Conservation (phyloP, 2,888 invertebrate species). For the Proisotoma minuta region DNA sequence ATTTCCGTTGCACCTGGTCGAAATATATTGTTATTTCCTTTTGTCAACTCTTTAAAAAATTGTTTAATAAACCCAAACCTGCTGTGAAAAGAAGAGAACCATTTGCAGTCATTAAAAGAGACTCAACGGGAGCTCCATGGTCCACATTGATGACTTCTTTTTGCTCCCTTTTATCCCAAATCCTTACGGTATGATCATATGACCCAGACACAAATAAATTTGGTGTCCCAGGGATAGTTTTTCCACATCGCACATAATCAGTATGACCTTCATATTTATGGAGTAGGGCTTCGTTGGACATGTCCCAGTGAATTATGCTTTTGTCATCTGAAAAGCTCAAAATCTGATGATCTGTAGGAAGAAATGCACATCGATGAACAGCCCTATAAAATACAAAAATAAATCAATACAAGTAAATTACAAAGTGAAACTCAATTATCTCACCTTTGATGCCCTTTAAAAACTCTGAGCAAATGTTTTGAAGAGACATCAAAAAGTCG, state of each 20-base stretch:
- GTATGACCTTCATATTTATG: slow-evolving; percentile 55
- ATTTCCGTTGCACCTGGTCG: slow-evolving; percentile 74
- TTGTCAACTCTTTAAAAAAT: background rate
- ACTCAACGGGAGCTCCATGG: slow-evolving; percentile 87
- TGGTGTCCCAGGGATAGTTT: slow-evolving; percentile 52
- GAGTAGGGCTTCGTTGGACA: slow-evolving; percentile 72
- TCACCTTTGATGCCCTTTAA: slow-evolving; percentile 71
- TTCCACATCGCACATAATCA: slow-evolving; percentile 67
- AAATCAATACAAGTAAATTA: background rate
- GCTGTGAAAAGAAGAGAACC: slow-evolving; percentile 88
- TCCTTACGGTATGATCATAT: slow-evolving; percentile 80
- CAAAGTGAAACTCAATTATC: background rate
- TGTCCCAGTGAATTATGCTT: slow-evolving; percentile 82
- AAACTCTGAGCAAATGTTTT: slow-evolving; percentile 74
- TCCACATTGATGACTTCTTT: slow-evolving; percentile 68
- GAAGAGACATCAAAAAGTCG: slow-evolving; percentile 83
- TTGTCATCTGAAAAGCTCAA: slow-evolving; percentile 90
- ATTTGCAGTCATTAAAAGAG: slow-evolving; percentile 77
- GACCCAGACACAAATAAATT: slow-evolving; percentile 77
- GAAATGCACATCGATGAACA: slow-evolving; percentile 78
- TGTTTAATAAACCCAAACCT: slow-evolving; percentile 55
- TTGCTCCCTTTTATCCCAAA: slow-evolving; percentile 76
- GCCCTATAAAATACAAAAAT: slow-evolving; percentile 50
- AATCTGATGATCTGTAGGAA: slow-evolving; percentile 70
- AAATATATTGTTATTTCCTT: background rate